Percentiles rank a stretch among this genome's conserved stretches.
Conservation (phyloP, 2,797 vertebrate genomes). For the Mico argentatus region DNA sequence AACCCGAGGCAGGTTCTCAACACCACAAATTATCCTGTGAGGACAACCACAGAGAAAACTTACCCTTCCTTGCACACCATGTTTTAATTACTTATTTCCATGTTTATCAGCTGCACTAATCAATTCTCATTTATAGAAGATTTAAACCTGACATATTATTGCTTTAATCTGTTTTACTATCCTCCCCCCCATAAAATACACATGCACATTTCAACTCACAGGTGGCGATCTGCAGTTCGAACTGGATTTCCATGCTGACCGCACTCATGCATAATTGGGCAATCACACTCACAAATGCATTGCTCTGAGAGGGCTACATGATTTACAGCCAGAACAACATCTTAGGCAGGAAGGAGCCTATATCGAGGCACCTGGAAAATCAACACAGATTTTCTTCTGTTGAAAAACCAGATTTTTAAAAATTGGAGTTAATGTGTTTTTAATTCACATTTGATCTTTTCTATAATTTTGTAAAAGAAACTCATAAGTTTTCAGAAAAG, state of each 20-base stretch:
- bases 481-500: not conserved
- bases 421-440: not conserved
- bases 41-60: not conserved
- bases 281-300: not conserved
- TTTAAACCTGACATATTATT: not conserved
- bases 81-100: not conserved
- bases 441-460: not conserved
- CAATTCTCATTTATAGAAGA: not conserved
- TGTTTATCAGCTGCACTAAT: not conserved
- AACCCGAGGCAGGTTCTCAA: constrained; percentile 33
- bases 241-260: not conserved
- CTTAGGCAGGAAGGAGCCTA: not conserved
- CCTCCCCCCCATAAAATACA: not conserved
- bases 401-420: not conserved
- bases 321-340: not conserved
- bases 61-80: not conserved
- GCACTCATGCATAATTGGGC: not conserved
- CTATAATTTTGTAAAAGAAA: not conserved
- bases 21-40: constrained; percentile 16
- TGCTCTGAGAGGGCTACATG: not conserved
- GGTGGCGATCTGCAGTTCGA: not conserved
- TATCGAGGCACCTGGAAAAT: not conserved
- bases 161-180: not conserved
- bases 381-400: not conserved
- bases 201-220: not conserved